Percentiles rank a stretch among this genome's conserved stretches.
phyloP scores from a whole-genome alignment of 2,113 vertebrate genomes.

The Cochlearius cochlearius region DNA sequence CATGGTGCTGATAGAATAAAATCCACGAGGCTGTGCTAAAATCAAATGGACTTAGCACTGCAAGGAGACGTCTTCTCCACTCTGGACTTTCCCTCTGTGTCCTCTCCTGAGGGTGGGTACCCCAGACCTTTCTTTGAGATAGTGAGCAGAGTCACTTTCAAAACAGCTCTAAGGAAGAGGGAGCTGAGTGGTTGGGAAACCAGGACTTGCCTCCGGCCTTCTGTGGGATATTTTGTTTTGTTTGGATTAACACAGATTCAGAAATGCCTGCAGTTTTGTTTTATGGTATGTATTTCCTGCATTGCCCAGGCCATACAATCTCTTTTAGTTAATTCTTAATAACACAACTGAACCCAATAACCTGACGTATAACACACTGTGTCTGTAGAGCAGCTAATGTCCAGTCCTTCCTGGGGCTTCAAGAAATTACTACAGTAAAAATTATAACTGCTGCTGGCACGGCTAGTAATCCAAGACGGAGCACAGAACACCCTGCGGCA shows the following conservation, averaged over 20 bases:
- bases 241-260: slow-evolving; percentile 20
- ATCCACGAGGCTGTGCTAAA: neutral
- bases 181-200: neutral
- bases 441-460: neutral
- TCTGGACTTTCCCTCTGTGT: neutral
- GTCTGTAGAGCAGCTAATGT: neutral
- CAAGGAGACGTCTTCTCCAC: neutral
- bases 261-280: slow-evolving; percentile 4
- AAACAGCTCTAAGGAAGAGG: neutral
- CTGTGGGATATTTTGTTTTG: slow-evolving; percentile 16
- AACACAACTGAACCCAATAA: neutral
- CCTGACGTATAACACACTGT: neutral
- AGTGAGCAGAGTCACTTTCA: neutral
- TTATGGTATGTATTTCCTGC: slow-evolving; percentile 24
- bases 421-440: neutral
- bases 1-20: neutral
- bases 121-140: neutral
- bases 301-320: neutral
- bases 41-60: neutral
- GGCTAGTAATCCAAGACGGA: neutral
- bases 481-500: neutral
- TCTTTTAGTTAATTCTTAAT: neutral
- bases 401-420: neutral
- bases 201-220: neutral
- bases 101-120: neutral